These are phyloP conservation scores for Cyphomyrus plagiostoma DNA, from an alignment of 2,113 vertebrate genomes.

Conservation along the genomic window DNA sequence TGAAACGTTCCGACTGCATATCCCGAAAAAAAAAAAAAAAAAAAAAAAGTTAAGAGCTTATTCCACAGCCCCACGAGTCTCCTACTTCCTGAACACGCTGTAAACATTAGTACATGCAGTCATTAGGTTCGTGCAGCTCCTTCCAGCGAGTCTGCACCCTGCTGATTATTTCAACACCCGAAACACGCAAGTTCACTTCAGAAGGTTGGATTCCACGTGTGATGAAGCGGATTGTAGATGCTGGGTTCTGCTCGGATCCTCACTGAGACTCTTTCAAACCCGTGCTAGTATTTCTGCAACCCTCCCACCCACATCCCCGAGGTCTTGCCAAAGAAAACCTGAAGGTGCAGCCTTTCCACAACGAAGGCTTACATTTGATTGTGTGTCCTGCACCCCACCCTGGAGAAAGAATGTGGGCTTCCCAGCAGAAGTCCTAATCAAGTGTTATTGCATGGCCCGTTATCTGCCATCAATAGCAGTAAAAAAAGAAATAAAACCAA, in stretches of 20 bases:
- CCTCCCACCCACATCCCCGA: background rate
- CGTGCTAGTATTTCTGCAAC: background rate
- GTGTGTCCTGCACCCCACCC: background rate
- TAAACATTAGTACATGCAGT: background rate
- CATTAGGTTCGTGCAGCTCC: background rate
- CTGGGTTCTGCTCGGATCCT: background rate
- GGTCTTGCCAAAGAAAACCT: slow-evolving; percentile 7
- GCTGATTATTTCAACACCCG: background rate
- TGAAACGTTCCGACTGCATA: background rate
- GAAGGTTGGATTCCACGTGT: background rate
- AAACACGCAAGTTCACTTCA: background rate
- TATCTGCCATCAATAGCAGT: background rate
- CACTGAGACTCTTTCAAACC: background rate
- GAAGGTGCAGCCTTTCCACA: background rate
- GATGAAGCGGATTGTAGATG: background rate
- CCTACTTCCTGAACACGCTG: background rate
- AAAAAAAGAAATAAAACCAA: slow-evolving; percentile 15
- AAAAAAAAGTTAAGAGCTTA: background rate
- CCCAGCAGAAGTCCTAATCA: background rate
- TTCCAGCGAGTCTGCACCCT: background rate
- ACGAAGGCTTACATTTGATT: background rate
- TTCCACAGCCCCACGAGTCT: background rate
- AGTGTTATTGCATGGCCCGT: background rate
- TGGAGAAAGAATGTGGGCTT: background rate
- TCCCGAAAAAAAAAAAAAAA: no score